Percentiles rank a stretch among this genome's conserved stretches.
phyloP scores from a whole-genome alignment of 2,797 vertebrate genomes.

The Dromococcyx pavoninus region DNA sequence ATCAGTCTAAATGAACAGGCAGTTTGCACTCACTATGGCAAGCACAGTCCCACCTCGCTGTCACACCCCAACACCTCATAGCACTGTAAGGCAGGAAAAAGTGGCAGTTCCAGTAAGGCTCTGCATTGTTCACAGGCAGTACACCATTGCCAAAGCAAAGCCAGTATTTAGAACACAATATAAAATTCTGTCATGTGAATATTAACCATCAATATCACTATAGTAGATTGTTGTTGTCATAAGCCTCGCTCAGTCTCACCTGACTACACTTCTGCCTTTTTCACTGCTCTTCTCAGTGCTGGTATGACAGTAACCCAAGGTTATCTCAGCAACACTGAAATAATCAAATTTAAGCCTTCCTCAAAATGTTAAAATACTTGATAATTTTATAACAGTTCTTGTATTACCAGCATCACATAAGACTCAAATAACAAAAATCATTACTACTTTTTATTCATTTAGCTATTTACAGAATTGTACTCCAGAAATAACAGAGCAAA shows the following conservation, averaged over 20 bases:
- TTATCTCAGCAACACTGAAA: not conserved
- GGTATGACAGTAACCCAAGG: not conserved
- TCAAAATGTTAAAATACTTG: not conserved
- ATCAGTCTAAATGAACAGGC: not conserved
- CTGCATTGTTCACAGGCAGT: not conserved
- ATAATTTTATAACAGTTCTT: not conserved
- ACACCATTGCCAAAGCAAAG: not conserved
- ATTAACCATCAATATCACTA: not conserved
- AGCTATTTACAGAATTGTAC: not conserved
- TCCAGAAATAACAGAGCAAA: not conserved
- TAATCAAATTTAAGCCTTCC: not conserved
- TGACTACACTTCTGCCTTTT: not conserved
- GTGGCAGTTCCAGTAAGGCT: not conserved
- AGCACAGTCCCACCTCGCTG: rapidly evolving
- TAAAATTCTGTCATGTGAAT: not conserved
- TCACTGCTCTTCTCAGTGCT: not conserved
- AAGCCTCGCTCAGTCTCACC: not conserved
- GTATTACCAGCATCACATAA: not conserved
- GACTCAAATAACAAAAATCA: not conserved
- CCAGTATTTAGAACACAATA: not conserved
- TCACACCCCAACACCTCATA: not conserved
- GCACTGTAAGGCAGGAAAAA: not conserved
- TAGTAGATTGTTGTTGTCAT: not conserved
- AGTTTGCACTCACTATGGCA: not conserved
- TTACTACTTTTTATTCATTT: not conserved